Conservation (phyloP, 23 tunicate species). For the Halocynthia roretzi region DNA sequence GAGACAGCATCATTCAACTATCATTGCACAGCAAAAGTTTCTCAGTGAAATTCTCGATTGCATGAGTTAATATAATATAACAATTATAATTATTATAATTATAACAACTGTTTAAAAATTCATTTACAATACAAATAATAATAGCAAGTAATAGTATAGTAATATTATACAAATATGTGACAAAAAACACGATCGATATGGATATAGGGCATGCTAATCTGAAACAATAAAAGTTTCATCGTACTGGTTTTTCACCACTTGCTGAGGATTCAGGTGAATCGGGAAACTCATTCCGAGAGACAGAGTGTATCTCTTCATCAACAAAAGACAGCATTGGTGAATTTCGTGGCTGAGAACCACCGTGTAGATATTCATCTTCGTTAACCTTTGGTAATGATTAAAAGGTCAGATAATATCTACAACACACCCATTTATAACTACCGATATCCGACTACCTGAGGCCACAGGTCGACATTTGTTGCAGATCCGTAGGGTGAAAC, state of each 20-base stretch:
- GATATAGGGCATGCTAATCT: not conserved
- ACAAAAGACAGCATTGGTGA: conserved; percentile 16
- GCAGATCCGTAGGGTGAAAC: conserved; percentile 10
- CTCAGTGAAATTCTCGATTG: not conserved
- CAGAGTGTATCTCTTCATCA: not conserved
- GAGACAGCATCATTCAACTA: no score
- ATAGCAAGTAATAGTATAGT: not conserved
- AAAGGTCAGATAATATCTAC: not conserved
- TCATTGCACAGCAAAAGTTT: not conserved
- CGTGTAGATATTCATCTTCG: conserved; percentile 4
- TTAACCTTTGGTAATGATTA: not conserved
- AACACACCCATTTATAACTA: not conserved
- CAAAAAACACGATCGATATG: not conserved
- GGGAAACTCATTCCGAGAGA: conserved; percentile 15
- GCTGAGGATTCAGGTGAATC: not conserved
- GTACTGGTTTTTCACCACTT: not conserved
- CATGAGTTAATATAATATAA: no score
- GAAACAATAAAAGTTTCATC: not conserved
- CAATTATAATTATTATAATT: no score
- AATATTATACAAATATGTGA: not conserved
- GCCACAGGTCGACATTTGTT: conserved; percentile 12
- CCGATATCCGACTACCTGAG: conserved; percentile 7
- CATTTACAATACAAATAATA: no score
- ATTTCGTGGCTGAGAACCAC: not conserved
- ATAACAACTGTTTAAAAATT: no score